Conservation (phyloP, 2,113 vertebrate species). For the Oryzias melastigma region DNA sequence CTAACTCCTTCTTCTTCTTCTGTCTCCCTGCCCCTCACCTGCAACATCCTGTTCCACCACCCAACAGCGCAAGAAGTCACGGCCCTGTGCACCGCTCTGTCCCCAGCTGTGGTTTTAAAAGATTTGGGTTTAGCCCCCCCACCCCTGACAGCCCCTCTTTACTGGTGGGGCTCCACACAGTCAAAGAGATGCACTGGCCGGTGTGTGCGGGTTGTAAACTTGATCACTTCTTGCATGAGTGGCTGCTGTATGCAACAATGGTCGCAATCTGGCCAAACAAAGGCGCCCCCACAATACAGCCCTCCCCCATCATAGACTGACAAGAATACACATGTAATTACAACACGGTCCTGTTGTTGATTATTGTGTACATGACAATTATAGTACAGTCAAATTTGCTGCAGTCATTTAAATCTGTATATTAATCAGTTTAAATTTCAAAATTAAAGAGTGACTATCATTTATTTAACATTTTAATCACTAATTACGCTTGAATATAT, state of each 20-base stretch:
- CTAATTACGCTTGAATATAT: too few species aligned
- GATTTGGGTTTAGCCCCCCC: conserved; percentile 45
- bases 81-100: conserved; percentile 34
- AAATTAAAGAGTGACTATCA: too few species aligned
- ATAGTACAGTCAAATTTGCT: not conserved
- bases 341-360: conserved; percentile 2
- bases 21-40: conserved; percentile 29
- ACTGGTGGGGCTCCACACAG: conserved; percentile 8
- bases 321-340: conserved; percentile 41
- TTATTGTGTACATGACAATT: conserved; percentile 4
- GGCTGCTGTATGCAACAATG: conserved; percentile 61
- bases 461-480: too few species aligned
- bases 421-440: too few species aligned
- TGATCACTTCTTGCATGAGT: conserved; percentile 58
- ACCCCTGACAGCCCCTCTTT: conserved; percentile 43
- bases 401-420: too few species aligned
- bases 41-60: conserved; percentile 33
- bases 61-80: conserved; percentile 61
- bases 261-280: conserved; percentile 48
- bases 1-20: conserved; percentile 18
- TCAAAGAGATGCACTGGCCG: conserved; percentile 36
- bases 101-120: conserved; percentile 35
- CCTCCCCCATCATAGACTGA: conserved; percentile 7
- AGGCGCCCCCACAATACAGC: conserved; percentile 4
- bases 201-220: conserved; percentile 48